These are phyloP conservation scores for Peribatodes rhomboidaria DNA, from an alignment of 2,888 invertebrate genomes.

Conservation along the genomic window DNA sequence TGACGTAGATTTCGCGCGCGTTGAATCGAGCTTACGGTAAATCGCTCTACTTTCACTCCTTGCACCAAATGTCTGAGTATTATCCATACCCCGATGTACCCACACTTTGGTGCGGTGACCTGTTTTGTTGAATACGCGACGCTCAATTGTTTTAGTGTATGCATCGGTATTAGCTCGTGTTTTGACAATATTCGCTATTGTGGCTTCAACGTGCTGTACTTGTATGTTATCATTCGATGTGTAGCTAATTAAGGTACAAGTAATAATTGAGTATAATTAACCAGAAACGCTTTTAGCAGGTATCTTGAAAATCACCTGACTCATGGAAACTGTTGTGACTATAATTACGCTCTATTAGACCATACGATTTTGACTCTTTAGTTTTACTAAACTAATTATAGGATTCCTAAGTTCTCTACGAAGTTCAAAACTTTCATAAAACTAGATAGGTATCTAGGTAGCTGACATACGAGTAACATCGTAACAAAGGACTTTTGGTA, in stretches of 20 bases:
- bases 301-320: conserved; percentile 10
- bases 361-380: too few relatives aligned
- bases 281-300: conserved; percentile 18
- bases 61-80: conserved; percentile 52
- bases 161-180: conserved; percentile 60
- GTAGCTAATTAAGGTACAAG: conserved; percentile 34
- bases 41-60: conserved; percentile 59
- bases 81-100: conserved; percentile 40
- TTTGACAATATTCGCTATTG: conserved; percentile 69
- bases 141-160: conserved; percentile 44
- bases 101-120: conserved; percentile 43
- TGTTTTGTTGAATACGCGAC: conserved; percentile 33
- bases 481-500: too few relatives aligned
- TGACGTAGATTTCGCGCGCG: conserved; percentile 18
- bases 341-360: not conserved
- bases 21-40: conserved; percentile 46
- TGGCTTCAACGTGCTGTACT: conserved; percentile 37
- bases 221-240: conserved; percentile 25
- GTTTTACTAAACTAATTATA: not conserved
- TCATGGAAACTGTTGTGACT: not conserved
- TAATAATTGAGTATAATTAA: conserved; percentile 8
- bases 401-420: not conserved
- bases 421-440: too few relatives aligned
- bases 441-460: too few relatives aligned
- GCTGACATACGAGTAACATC: too few relatives aligned